Evolutionary conservation across 2,888 invertebrate species (phyloP), one percentile per base, ranked within the genome.

Genomic region (Drosophila meridionalis): DNA sequence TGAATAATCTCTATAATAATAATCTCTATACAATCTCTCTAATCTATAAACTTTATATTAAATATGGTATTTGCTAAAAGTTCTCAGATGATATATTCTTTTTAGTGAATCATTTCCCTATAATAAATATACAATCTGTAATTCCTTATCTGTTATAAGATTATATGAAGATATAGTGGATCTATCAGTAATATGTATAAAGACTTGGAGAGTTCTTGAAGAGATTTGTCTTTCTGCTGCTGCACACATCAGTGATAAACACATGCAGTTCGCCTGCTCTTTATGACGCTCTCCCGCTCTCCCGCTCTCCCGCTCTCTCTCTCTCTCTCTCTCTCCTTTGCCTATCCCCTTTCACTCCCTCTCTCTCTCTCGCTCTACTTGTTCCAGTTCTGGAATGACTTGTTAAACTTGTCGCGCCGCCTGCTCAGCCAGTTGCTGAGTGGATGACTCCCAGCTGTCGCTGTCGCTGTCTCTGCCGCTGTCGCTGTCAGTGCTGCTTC

Each of bases 311-410:
- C 50, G 69, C 69, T 12, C 61, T 69, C 28, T 32, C n/a, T 50
- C 20, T 20, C 59, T 14, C 59, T 60, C 26, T 48, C 30, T 40
- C 12, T 3, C 28, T 30, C 64, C 65, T 71, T 12, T 38, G 38
- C 70, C 53, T 69, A 66, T 38, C 60, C 64, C n/a, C 11, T 12
- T 38, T 74, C 69, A 12, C 60, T 67, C n/a, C 11, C 26, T 38
- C 38, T 38, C 38, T 53, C 26, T 12, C 36, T 26, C 64, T 58
- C 69, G 80, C 72, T 72, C 68, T 68, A 73, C 65, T 72, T 84
- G 83, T 84, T 89, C 90, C 90, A 89, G 88, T 84, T 84, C 88
- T 89, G 69, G 68, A 83, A 70, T 72, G 89, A 89, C 89, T 83
- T 77, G 89, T 87, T 83, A 69, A 72, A 84, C 85, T 89, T 89